These are phyloP conservation scores for Cosmopolites sordidus DNA, from an alignment of 2,888 invertebrate genomes.

Conservation along the genomic window DNA sequence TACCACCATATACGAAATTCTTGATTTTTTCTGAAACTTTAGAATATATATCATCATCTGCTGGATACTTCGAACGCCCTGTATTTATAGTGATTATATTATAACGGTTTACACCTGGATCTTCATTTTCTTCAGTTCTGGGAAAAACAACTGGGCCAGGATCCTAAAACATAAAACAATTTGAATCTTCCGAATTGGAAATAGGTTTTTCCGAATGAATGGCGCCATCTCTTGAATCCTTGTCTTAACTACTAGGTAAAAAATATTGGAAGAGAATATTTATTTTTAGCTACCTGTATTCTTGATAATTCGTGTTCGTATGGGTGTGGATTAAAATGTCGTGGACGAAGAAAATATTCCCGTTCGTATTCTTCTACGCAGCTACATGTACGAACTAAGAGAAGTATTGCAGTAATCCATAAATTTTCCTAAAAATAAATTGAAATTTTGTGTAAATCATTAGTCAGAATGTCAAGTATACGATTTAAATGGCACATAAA, in stretches of 20 bases:
- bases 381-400: background rate
- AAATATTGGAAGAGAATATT: background rate
- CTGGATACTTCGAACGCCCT: slow-evolving; percentile 18
- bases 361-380: slow-evolving; percentile 40
- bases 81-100: slow-evolving; percentile 23
- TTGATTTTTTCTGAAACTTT: slow-evolving; percentile 38
- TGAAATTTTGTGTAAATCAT: too few species aligned
- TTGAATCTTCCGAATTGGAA: too few species aligned
- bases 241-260: background rate
- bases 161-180: slow-evolving; percentile 8
- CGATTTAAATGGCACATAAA: too few species aligned
- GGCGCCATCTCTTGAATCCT: background rate
- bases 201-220: too few species aligned
- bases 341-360: slow-evolving; percentile 44
- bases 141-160: slow-evolving; percentile 34
- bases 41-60: slow-evolving; percentile 38
- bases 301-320: slow-evolving; percentile 30
- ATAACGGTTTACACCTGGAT: slow-evolving; percentile 18
- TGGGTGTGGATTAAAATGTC: slow-evolving; percentile 49
- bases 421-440: too few species aligned
- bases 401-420: too few species aligned
- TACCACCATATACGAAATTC: slow-evolving; percentile 7
- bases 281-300: slow-evolving; percentile 14
- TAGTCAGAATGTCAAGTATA: too few species aligned
- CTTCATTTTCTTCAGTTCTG: slow-evolving; percentile 19